Evolutionary conservation across 2,113 vertebrate species (phyloP).

Genomic region (Silurus asotus): DNA sequence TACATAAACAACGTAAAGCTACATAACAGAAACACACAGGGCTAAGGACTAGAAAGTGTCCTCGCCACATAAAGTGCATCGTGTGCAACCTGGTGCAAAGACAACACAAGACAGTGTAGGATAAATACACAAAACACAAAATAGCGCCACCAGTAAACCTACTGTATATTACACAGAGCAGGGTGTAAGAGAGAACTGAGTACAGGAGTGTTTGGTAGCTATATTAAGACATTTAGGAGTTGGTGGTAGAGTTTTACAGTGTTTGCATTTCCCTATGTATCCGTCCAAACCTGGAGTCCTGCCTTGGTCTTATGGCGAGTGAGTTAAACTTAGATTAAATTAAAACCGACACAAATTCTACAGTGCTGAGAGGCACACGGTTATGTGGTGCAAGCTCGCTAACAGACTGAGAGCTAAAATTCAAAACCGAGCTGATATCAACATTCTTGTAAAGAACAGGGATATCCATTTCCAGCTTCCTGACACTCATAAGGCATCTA

Average conservation of each 20-base stretch:
- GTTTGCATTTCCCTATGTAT: background rate
- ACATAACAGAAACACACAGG: too few species aligned
- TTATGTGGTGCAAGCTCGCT: constrained; percentile 46
- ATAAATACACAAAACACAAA: too few species aligned
- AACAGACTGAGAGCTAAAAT: constrained; percentile 55
- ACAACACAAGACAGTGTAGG: too few species aligned
- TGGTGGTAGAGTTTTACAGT: background rate
- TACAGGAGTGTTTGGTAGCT: background rate
- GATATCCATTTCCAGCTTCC: background rate
- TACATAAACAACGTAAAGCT: too few species aligned
- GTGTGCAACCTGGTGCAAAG: too few species aligned
- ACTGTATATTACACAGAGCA: too few species aligned
- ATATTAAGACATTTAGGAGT: background rate
- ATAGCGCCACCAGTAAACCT: too few species aligned
- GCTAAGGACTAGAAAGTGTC: too few species aligned
- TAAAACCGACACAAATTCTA: constrained; percentile 57
- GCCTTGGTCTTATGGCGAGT: constrained; percentile 29
- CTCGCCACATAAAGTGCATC: too few species aligned
- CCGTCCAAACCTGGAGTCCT: background rate
- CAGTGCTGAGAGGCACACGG: constrained; percentile 54
- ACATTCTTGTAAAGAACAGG: background rate
- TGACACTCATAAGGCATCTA: background rate
- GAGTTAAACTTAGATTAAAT: constrained; percentile 60
- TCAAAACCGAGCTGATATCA: constrained; percentile 41
- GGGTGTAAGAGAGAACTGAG: too few species aligned